Evolutionary conservation across 2,113 vertebrate species (phyloP).

Genomic region (Notarius lentiginosus): DNA sequence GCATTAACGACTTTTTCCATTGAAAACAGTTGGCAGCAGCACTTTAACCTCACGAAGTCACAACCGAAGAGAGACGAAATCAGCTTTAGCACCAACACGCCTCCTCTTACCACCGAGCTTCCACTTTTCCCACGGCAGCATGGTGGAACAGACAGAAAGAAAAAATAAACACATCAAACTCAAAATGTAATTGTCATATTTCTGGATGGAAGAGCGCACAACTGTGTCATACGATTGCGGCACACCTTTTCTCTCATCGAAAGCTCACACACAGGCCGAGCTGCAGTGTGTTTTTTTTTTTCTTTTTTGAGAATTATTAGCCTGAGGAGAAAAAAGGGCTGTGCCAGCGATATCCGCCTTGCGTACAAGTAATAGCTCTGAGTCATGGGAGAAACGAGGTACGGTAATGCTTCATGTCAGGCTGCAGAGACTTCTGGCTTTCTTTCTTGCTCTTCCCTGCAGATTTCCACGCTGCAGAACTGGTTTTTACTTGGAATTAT

Average conservation of each 20-base stretch:
- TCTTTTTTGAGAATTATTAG: slow-evolving; percentile 19
- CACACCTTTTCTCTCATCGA: neutral
- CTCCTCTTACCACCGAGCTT: slow-evolving; percentile 10
- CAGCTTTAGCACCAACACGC: slow-evolving; percentile 12
- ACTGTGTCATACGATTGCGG: slow-evolving; percentile 18
- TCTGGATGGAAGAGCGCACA: neutral
- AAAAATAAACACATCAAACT: neutral
- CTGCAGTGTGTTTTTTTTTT: too few relatives aligned
- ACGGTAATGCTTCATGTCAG: slow-evolving; percentile 61
- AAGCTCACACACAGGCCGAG: slow-evolving; percentile 22
- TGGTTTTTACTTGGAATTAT: slow-evolving; percentile 66
- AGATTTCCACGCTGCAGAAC: slow-evolving; percentile 41
- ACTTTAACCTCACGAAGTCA: too few relatives aligned
- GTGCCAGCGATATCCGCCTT: slow-evolving; percentile 33
- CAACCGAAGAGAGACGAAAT: too few relatives aligned
- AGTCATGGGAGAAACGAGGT: slow-evolving; percentile 50
- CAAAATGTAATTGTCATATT: neutral
- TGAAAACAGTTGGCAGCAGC: too few relatives aligned
- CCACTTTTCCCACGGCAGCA: neutral
- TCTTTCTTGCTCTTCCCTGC: neutral
- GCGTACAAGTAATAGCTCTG: slow-evolving; percentile 49
- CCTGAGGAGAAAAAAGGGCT: slow-evolving; percentile 17
- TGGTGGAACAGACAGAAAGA: neutral
- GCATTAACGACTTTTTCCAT: too few relatives aligned
- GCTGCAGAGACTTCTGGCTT: slow-evolving; percentile 23